Evolutionary conservation across 2,888 invertebrate genomes (phyloP), one percentile per base, ranked within the genome.

Genomic region (Alcis repandata): DNA sequence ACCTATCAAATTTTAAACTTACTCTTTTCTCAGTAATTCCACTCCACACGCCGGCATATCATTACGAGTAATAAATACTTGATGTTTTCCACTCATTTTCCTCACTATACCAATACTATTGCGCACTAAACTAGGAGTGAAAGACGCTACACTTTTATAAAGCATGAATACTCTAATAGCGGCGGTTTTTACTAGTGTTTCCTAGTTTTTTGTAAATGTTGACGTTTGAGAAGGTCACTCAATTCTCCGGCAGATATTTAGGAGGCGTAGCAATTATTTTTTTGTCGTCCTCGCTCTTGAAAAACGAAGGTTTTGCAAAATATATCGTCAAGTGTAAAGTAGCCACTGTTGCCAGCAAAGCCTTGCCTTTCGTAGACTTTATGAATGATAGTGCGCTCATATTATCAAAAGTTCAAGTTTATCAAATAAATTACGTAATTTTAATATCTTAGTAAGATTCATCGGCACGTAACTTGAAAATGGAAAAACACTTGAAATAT

Each of bases 31-130:
- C 10, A 96, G 86, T 59, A 96, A 79, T 53, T 94, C 88, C 45
- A 96, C 82, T 20, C 95, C 96, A 74, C 90, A 86, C 58, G 91
- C 80, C 2, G 96, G 96, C 88, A 96, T 94, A 83, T 95, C 94
- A 46, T 92, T 86, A 15, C 96, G 93, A n/a, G 96, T 95, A 51
- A 96, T 87, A 63, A 95, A 95, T 60, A 96, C 95, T 79, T 94
- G 94, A 22, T 94, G 91, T 38, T 74, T 77, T 56, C 66, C 73
- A 71, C 88, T 88, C 91, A 92, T 92, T 58, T 82, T 89, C 75
- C 84, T 85, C 10, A 75, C 72, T 48, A 74, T 72, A 22, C 74
- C 61, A 65, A 72, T 69, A 69, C 69, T 68, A 52, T 72, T 71
- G 36, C 75, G 70, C 59, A 86, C 71, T 80, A 85, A 76, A 69